Percentiles rank a stretch among this genome's conserved stretches.
These are phyloP conservation scores for Macropus fuliginosus DNA, from an alignment of 2,797 vertebrate species.

Conservation along the genomic window DNA sequence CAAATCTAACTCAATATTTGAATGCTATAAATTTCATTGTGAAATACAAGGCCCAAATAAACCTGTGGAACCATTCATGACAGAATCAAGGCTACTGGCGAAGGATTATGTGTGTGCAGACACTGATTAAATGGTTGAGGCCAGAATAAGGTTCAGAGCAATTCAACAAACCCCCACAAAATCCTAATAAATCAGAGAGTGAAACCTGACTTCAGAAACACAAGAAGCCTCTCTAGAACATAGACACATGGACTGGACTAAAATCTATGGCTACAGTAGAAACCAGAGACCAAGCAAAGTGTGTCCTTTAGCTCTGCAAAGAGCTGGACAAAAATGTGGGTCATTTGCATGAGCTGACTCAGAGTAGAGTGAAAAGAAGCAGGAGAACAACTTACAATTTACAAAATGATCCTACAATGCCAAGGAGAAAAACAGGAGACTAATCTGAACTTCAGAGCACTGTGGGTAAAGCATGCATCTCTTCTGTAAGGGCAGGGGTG, in stretches of 20 bases:
- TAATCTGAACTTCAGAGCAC: neutral
- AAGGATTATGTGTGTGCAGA: conserved; percentile 22
- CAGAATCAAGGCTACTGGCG: conserved; percentile 64
- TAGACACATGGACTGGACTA: neutral
- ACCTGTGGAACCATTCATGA: conserved; percentile 66
- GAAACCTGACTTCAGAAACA: conserved; percentile 42
- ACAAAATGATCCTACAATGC: neutral
- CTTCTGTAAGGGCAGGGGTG: neutral
- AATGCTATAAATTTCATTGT: conserved; percentile 76
- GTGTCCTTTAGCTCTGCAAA: neutral
- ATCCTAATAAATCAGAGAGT: conserved; percentile 43
- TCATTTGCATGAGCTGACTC: neutral
- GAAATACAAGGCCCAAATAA: conserved; percentile 74
- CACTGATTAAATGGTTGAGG: conserved; percentile 59
- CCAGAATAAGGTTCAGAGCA: conserved; percentile 64
- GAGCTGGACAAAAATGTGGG: neutral
- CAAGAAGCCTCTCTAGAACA: conserved; percentile 53
- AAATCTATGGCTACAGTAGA: conserved; percentile 19
- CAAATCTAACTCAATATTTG: conserved; percentile 72
- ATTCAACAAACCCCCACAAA: conserved; percentile 66
- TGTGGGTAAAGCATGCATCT: neutral
- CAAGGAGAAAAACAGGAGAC: neutral
- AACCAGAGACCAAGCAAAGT: neutral
- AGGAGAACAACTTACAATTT: neutral
- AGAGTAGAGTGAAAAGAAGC: neutral